Base-by-base conservation (phyloP, 1,140 invertebrate species). In the Trichogramma pretiosum region DNA sequence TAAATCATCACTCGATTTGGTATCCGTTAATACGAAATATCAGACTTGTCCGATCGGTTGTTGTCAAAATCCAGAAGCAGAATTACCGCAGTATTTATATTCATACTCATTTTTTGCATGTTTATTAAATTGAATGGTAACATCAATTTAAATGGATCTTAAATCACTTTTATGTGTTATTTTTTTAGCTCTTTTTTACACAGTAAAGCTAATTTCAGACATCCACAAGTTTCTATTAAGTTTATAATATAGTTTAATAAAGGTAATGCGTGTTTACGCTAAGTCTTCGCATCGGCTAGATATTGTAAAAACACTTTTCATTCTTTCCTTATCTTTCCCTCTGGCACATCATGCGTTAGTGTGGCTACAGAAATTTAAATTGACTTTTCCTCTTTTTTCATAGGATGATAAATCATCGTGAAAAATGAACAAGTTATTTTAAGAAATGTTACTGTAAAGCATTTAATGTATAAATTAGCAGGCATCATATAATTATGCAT, bases 241-340 rank as follows among this genome's bases (percentile, higher is more conserved):
- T 69, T n/a, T 70, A 65, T 70, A 69, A 67, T 67, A 69, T 70
- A 70, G 65, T 70, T n/a, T n/a, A 70, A 70, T 72, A 72, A 72
- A 70, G 65, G 66, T 70, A n/a, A 72, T 72, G 68, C 66, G 63
- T 33, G 46, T 54, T 55, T 52, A 53, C 53, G 56, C 69, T 72
- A 72, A 70, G 65, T 72, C 65, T 70, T 67, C 67, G 66, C 65
- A 70, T 70, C 64, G 67, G 67, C 67, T 71, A 71, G 67, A 67
- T 72, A 72, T 72, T 64, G 65, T 70, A 70, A 70, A 48, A 72
- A 72, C 65, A 68, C 67, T 65, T 68, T 70, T 70, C 67, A 66
- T 68, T 67, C 64, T 63, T 67, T 67, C n/a, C n/a, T n/a, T n/a
- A n/a, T n/a, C n/a, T n/a, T n/a, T n/a, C 61, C 60, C 56, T 69